Conservation (phyloP, 2,113 vertebrate genomes). For the Pitta sordida region DNA sequence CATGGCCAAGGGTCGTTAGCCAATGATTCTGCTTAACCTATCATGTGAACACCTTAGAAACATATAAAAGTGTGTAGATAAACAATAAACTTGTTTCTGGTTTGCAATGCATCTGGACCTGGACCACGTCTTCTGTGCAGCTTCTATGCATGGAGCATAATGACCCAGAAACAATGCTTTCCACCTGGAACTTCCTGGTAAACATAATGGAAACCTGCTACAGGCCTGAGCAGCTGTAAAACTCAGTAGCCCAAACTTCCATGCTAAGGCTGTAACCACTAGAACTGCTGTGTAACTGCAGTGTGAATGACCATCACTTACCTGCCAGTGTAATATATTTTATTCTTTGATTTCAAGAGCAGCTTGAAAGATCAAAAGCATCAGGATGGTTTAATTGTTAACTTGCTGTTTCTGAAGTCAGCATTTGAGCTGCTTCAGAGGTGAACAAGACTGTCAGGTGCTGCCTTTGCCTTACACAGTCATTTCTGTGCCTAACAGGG, state of each 20-base stretch:
- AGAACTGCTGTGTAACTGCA: neutral
- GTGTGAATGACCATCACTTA: rapidly evolving
- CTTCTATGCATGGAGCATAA: neutral
- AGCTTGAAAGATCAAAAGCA: neutral
- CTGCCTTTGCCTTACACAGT: neutral
- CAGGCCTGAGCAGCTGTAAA: neutral
- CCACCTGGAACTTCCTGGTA: neutral
- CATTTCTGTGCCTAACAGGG: neutral
- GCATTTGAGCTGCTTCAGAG: neutral
- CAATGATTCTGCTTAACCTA: too few relatives aligned
- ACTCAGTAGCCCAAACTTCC: neutral
- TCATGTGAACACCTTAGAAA: too few relatives aligned
- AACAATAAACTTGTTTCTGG: too few relatives aligned
- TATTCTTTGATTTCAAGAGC: neutral
- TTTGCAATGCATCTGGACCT: too few relatives aligned
- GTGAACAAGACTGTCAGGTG: neutral
- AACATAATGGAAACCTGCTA: neutral
- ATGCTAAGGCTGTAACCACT: neutral
- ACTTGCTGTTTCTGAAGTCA: neutral
- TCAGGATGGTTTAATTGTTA: neutral
- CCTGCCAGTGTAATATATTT: neutral
- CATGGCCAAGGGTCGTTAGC: too few relatives aligned
- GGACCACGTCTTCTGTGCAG: too few relatives aligned
- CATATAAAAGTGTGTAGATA: too few relatives aligned
- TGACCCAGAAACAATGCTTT: neutral